Conservation (phyloP, 2,888 invertebrate species). For the Napeogenes sylphis region DNA sequence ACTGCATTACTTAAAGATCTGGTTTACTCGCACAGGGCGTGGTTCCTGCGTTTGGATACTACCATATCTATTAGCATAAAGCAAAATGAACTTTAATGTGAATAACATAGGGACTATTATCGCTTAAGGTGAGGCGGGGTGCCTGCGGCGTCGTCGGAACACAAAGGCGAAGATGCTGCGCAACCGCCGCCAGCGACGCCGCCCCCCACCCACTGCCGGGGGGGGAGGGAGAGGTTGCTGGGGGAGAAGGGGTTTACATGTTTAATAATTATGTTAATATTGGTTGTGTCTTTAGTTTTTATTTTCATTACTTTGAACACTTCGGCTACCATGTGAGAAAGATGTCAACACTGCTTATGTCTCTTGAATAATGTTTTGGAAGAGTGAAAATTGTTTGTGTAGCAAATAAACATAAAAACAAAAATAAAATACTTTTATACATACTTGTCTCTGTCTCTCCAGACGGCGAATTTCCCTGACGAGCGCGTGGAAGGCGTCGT, state of each 20-base stretch:
- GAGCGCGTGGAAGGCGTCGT: constrained; percentile 93
- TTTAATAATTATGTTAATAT: too few relatives aligned
- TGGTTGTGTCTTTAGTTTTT: too few relatives aligned
- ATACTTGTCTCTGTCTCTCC: constrained; percentile 81
- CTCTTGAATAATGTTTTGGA: too few relatives aligned
- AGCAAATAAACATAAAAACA: too few relatives aligned
- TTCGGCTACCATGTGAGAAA: too few relatives aligned
- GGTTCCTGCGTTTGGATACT: too few relatives aligned
- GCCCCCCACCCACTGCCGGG: constrained; percentile 73
- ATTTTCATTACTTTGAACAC: too few relatives aligned
- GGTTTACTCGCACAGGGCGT: too few relatives aligned
- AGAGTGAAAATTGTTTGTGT: too few relatives aligned
- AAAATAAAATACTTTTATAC: neutral
- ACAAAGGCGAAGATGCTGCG: constrained; percentile 90
- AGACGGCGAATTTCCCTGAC: constrained; percentile 90
- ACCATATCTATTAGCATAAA: neutral
- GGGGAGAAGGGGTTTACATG: neutral
- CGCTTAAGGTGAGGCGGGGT: constrained; percentile 48
- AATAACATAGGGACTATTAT: constrained; percentile 5
- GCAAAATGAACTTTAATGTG: neutral
- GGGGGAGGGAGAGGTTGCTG: neutral
- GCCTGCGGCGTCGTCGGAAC: constrained; percentile 80
- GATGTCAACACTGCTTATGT: too few relatives aligned
- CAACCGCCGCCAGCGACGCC: constrained; percentile 89
- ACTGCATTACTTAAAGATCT: too few relatives aligned